phyloP scores from a whole-genome alignment of 2,113 vertebrate species.

The Pardalotus punctatus region DNA sequence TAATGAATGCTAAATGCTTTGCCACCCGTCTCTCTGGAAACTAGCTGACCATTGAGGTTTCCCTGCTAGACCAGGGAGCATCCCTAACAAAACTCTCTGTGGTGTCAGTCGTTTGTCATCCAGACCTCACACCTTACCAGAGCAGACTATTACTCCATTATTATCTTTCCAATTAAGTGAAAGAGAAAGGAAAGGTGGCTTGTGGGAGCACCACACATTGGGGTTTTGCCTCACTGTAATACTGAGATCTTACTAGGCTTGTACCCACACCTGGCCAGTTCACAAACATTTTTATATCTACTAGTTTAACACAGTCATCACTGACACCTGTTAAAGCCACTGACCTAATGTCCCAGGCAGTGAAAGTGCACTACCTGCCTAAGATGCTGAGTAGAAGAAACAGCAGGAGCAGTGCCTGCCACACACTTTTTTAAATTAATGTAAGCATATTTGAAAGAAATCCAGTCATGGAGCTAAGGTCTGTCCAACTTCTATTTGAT shows the following conservation, averaged over 20 bases:
- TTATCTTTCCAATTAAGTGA: neutral
- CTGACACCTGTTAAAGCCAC: neutral
- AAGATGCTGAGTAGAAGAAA: neutral
- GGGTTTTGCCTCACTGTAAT: neutral
- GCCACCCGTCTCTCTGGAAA: neutral
- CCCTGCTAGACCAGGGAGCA: neutral
- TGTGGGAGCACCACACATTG: fast-evolving
- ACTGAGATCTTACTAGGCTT: neutral
- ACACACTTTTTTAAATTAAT: neutral
- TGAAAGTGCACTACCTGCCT: neutral
- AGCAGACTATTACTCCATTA: neutral
- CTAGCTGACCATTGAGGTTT: neutral
- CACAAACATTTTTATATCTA: neutral
- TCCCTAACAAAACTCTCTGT: neutral
- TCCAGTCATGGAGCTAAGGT: neutral
- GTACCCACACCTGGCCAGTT: neutral
- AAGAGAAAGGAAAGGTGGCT: neutral
- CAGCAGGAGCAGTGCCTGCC: neutral
- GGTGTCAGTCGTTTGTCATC: neutral
- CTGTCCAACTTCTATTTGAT: neutral
- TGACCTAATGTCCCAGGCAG: neutral
- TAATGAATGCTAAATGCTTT: neutral
- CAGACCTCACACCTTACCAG: neutral
- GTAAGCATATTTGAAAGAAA: neutral
- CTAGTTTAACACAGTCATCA: neutral